These are phyloP conservation scores for Pelecanoides urinatrix DNA, from an alignment of 2,113 vertebrate genomes.

Conservation along the genomic window DNA sequence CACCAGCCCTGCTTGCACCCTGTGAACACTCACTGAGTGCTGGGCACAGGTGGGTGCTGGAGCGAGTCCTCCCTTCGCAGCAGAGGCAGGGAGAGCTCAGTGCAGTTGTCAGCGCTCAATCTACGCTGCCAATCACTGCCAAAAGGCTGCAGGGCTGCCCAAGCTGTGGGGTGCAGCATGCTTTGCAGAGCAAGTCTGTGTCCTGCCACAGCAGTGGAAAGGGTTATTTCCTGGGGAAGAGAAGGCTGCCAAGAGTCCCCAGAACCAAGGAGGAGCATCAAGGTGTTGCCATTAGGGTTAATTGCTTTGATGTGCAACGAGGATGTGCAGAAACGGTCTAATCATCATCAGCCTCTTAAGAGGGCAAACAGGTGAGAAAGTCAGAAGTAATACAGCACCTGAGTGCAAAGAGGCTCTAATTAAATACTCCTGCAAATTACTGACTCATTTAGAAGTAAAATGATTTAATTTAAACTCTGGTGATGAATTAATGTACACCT, in stretches of 20 bases:
- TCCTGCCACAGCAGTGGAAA: background rate
- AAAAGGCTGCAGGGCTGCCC: slow-evolving; percentile 9
- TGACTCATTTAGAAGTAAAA: slow-evolving; percentile 72
- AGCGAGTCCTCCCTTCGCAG: accelerated
- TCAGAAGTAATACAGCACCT: slow-evolving; percentile 64
- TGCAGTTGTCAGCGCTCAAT: accelerated
- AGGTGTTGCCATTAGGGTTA: slow-evolving; percentile 52
- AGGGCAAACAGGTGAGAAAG: slow-evolving; percentile 69
- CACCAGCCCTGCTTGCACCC: background rate
- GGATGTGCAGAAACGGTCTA: slow-evolving; percentile 38
- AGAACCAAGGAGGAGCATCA: background rate
- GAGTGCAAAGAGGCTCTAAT: slow-evolving; percentile 68
- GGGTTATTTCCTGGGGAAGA: background rate
- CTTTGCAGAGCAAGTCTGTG: background rate
- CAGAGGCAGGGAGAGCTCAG: background rate
- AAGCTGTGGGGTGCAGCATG: background rate
- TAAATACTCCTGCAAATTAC: slow-evolving; percentile 70
- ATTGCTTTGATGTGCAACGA: slow-evolving; percentile 32
- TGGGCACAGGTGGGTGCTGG: background rate
- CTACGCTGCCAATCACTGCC: background rate
- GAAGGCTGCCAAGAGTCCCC: background rate
- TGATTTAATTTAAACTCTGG: slow-evolving; percentile 66
- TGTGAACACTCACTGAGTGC: background rate
- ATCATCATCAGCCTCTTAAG: slow-evolving; percentile 54
- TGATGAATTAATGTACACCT: slow-evolving; percentile 74